A percentile compares a stretch with the other conserved stretches of the same genome.
Evolutionary conservation across 2,888 invertebrate species (phyloP).

Genomic region (Stenurella melanura): DNA sequence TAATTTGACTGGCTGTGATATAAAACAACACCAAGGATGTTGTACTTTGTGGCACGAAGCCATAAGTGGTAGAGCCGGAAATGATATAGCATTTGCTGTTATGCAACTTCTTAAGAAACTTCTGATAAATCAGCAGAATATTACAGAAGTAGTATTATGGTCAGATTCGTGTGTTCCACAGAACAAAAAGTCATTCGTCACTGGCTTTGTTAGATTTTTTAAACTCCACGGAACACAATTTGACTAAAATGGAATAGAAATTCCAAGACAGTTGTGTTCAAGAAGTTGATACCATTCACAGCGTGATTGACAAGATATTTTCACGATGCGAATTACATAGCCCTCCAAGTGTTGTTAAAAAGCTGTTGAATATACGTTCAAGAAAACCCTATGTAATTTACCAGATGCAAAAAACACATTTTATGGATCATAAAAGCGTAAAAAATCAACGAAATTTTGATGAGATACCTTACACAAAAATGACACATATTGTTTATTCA

Average conservation of each 20-base stretch:
- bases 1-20: not conserved
- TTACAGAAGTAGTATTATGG: not conserved
- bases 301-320: not conserved
- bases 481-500: too few relatives aligned
- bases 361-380: too few relatives aligned
- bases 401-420: too few relatives aligned
- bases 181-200: too few relatives aligned
- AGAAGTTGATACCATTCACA: not conserved
- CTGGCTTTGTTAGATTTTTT: too few relatives aligned
- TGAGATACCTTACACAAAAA: too few relatives aligned
- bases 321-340: slow-evolving; percentile 9
- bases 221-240: too few relatives aligned
- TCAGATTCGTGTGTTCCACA: not conserved
- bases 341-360: not conserved
- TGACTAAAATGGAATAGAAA: not conserved
- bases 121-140: not conserved
- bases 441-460: too few relatives aligned
- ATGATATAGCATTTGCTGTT: not conserved
- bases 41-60: not conserved
- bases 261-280: slow-evolving; percentile 3
- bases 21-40: not conserved
- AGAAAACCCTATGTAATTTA: too few relatives aligned
- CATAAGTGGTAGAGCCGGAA: not conserved
- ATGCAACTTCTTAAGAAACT: not conserved
- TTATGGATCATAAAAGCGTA: too few relatives aligned